Evolutionary conservation across 2,888 invertebrate species (phyloP).

Genomic region (Yponomeuta evonymella): DNA sequence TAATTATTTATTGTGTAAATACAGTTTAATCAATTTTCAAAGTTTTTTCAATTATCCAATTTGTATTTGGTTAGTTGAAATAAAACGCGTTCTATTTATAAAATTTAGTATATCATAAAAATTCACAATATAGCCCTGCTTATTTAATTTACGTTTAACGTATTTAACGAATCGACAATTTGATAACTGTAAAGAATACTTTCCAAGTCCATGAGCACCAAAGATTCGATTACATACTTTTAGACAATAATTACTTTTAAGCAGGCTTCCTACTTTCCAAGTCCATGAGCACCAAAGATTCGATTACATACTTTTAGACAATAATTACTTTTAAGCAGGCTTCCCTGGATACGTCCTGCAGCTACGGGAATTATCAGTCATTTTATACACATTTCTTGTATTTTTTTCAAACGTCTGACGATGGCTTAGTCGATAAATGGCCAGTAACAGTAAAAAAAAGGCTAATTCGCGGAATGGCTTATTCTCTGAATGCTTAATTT

Average conservation of each 20-base stretch:
- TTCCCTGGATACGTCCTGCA: too few relatives aligned
- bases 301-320: too few relatives aligned
- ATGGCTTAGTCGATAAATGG: too few relatives aligned
- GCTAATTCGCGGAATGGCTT: too few relatives aligned
- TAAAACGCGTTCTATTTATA: constrained; percentile 54
- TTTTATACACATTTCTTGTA: too few relatives aligned
- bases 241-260: too few relatives aligned
- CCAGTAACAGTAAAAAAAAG: too few relatives aligned
- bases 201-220: constrained; percentile 47
- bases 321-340: too few relatives aligned
- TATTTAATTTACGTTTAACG: constrained; percentile 33
- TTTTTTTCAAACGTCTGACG: too few relatives aligned
- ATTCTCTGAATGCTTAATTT: too few relatives aligned
- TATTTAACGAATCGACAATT: constrained; percentile 26
- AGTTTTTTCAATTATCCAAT: neutral
- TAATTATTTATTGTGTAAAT: constrained; percentile 14
- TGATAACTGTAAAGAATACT: constrained; percentile 54
- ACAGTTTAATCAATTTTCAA: neutral
- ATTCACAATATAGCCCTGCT: constrained; percentile 60
- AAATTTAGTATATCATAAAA: constrained; percentile 66
- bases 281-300: constrained; percentile 46
- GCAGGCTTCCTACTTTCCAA: constrained; percentile 34
- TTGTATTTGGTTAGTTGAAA: neutral
- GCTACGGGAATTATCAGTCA: too few relatives aligned
- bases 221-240: constrained; percentile 19